A percentile compares a stretch with the other conserved stretches of the same genome.
These are phyloP conservation scores for Cryptocephalus primarius DNA, from an alignment of 2,888 invertebrate genomes.

Conservation along the genomic window DNA sequence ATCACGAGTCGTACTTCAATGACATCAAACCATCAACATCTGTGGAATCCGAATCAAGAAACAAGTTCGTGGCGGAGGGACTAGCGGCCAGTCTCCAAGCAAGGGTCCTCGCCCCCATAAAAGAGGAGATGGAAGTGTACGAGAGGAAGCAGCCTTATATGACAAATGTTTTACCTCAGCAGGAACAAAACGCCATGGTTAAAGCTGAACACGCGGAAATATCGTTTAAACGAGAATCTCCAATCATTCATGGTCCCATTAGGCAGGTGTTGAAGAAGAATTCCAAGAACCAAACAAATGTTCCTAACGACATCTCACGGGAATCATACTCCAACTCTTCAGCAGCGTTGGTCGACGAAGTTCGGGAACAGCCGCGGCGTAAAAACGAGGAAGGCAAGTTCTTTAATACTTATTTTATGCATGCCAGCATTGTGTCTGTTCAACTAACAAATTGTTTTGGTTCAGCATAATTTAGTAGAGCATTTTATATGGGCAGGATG, in stretches of 20 bases:
- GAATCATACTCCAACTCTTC: conserved; percentile 61
- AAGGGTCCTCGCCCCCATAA: conserved; percentile 48
- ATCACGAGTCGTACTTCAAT: conserved; percentile 58
- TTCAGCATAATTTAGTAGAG: background rate
- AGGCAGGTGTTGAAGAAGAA: conserved; percentile 36
- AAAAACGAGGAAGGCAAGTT: conserved; percentile 42
- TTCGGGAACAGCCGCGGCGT: conserved; percentile 36
- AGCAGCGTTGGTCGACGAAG: conserved; percentile 52
- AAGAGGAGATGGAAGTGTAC: conserved; percentile 32
- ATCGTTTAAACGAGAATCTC: conserved; percentile 41
- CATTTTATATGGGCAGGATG: background rate
- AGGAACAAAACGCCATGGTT: conserved; percentile 21
- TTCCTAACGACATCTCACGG: conserved; percentile 33
- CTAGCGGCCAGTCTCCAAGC: conserved; percentile 75
- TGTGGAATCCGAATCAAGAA: conserved; percentile 19
- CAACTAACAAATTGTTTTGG: conserved; percentile 1
- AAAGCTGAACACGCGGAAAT: conserved; percentile 26
- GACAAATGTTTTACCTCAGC: conserved; percentile 19
- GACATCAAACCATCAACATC: conserved; percentile 45
- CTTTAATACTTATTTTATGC: conserved; percentile 1
- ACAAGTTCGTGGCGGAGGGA: conserved; percentile 47
- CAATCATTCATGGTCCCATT: conserved; percentile 40
- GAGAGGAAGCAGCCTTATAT: conserved; percentile 24
- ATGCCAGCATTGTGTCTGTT: background rate
- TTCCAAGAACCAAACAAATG: conserved; percentile 4